phyloP scores from a whole-genome alignment of 2,797 vertebrate species.

The Triplophysa yarkandensis region DNA sequence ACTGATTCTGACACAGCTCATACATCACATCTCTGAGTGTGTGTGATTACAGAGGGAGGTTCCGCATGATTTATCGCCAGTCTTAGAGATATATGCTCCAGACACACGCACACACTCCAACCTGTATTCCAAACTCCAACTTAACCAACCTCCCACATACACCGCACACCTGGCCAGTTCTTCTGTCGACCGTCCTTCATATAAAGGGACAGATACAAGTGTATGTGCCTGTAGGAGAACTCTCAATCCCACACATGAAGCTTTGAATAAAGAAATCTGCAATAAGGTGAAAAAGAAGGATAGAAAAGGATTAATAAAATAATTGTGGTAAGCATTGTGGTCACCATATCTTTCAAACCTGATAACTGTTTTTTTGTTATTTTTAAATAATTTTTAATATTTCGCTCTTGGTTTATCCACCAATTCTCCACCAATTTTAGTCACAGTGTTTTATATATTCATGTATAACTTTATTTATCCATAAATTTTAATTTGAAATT shows the following conservation, averaged over 20 bases:
- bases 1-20: conserved; percentile 94
- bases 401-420: no score
- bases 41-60: conserved; percentile 99
- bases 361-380: no score
- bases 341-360: no score
- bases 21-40: conserved; percentile 95
- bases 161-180: conserved; percentile 43
- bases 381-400: no score
- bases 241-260: conserved; percentile 2
- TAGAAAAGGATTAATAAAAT: background rate
- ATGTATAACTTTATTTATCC: no score
- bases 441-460: no score
- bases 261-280: background rate
- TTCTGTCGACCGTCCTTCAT: conserved; percentile 27
- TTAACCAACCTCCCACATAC: conserved; percentile 41
- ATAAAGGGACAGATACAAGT: background rate
- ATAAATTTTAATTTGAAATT: no score
- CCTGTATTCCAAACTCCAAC: conserved; percentile 31
- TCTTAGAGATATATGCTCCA: conserved; percentile 87
- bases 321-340: background rate
- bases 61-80: conserved; percentile 97
- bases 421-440: no score
- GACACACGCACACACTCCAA: conserved; percentile 26
- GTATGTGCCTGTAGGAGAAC: background rate
- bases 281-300: background rate